Percentiles rank a stretch among this genome's conserved stretches.
Conservation (phyloP, 2,888 invertebrate species). For the Ormyrus labotus region DNA sequence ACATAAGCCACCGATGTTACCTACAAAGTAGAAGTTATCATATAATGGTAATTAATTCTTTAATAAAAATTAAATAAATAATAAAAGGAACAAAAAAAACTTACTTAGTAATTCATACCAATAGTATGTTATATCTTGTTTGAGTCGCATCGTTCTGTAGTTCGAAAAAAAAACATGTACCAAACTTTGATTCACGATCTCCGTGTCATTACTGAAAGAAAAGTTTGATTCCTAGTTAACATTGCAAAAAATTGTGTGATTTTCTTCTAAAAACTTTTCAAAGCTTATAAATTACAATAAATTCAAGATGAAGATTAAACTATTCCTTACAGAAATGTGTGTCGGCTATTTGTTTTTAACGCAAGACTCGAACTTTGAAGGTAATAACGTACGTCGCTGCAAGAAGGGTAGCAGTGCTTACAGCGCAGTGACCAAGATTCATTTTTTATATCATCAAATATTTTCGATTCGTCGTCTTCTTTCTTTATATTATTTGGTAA, state of each 20-base stretch:
- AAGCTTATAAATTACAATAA: too few relatives aligned
- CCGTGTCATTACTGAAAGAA: slow-evolving; percentile 60
- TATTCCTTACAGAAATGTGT: slow-evolving; percentile 36
- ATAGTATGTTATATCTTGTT: slow-evolving; percentile 68
- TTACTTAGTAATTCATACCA: slow-evolving; percentile 74
- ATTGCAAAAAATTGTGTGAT: neutral
- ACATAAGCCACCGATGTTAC: slow-evolving; percentile 81
- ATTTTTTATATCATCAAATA: slow-evolving; percentile 14
- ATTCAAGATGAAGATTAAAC: neutral
- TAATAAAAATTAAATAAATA: too few relatives aligned
- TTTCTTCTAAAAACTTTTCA: too few relatives aligned
- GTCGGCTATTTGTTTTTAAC: slow-evolving; percentile 14
- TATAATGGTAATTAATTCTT: too few relatives aligned
- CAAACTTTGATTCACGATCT: slow-evolving; percentile 63
- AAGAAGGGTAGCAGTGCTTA: slow-evolving; percentile 66
- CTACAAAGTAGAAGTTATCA: slow-evolving; percentile 70
- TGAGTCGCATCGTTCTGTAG: slow-evolving; percentile 65
- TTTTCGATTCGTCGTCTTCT: slow-evolving; percentile 32
- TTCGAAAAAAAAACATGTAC: slow-evolving; percentile 70
- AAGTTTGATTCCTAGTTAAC: neutral
- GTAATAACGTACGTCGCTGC: slow-evolving; percentile 64
- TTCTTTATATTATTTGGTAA: slow-evolving; percentile 66
- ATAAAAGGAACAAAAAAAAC: slow-evolving; percentile 53
- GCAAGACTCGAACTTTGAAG: slow-evolving; percentile 53
- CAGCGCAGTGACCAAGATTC: slow-evolving; percentile 59